A percentile compares a stretch with the other conserved stretches of the same genome.
phyloP scores from a whole-genome alignment of 2,113 vertebrate genomes.

The Triplophysa dalaica region DNA sequence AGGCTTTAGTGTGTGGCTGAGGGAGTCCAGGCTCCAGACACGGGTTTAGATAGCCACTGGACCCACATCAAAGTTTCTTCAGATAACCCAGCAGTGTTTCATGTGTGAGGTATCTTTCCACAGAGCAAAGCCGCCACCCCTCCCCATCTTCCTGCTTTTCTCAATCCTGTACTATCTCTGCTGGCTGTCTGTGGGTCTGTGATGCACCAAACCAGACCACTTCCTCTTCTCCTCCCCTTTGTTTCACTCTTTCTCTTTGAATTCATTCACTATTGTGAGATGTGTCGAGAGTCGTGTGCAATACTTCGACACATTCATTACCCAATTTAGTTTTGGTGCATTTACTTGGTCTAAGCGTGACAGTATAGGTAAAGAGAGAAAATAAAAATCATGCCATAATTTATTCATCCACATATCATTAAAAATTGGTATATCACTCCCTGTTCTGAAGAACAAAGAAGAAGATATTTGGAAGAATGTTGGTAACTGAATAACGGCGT shows the following conservation, averaged over 20 bases:
- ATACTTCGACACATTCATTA: too few relatives aligned
- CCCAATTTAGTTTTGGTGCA: too few relatives aligned
- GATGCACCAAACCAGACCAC: slow-evolving; percentile 45
- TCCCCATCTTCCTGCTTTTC: slow-evolving; percentile 38
- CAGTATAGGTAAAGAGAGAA: too few relatives aligned
- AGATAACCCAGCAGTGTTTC: slow-evolving; percentile 80
- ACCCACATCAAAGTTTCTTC: slow-evolving; percentile 83
- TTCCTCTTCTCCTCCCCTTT: slow-evolving; percentile 32
- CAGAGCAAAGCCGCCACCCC: slow-evolving; percentile 32
- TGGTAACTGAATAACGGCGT: too few relatives aligned
- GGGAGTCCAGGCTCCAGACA: slow-evolving; percentile 73
- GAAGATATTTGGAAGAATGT: too few relatives aligned
- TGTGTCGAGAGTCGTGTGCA: not conserved
- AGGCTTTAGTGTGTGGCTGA: slow-evolving; percentile 81
- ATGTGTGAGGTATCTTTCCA: slow-evolving; percentile 68
- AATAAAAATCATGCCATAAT: too few relatives aligned
- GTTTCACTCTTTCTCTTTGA: not conserved
- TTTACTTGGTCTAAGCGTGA: too few relatives aligned
- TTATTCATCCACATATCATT: too few relatives aligned
- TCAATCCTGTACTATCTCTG: slow-evolving; percentile 45
- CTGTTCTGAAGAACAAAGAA: too few relatives aligned
- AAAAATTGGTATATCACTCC: too few relatives aligned
- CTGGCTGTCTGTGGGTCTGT: slow-evolving; percentile 41
- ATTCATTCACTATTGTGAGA: slow-evolving; percentile 28
- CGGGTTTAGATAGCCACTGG: slow-evolving; percentile 82